Base-by-base conservation (phyloP, 2,797 vertebrate species). In the Ptychadena robeensis region DNA sequence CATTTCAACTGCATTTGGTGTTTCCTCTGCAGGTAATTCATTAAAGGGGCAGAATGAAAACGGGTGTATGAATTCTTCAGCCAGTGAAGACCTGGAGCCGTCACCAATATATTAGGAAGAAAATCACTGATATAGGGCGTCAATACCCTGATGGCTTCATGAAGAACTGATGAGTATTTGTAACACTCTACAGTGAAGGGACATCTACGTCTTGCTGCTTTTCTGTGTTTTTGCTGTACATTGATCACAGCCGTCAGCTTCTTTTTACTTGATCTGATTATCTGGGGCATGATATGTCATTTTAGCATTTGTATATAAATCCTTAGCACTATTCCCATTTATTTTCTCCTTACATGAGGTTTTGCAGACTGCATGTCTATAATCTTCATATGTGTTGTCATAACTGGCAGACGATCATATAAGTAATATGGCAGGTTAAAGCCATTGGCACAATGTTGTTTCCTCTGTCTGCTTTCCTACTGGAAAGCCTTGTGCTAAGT, bases 261-360 rank as follows among this genome's bases (percentile, higher is more conserved):
- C 7, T 67, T 57, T 67, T 79, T 84, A 69, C 63, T 69, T 7
- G 25, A 57, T 32, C 38, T 44, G 64, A 40, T 66, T 65, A 40
- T 48, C 37, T 57, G 40, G 34, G 37, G 59, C 44, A 22, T 25
- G 37, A 35, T 14, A 15, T 72, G 34, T 67, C 14, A 64, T 75
- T 73, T 84, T 74, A 84, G 65, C 64, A 75, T 63, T 18, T 84
- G 65, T 84, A 80, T 67, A 80, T 68, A 79, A 59, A 76, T 37
- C 15, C 2, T 63, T 44, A 65, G 66, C 72, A 44, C 53, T 48
- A 37, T 66, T 73, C 37, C 8, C 14, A n/a, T 69, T 71, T 25
- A 2, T 22, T 68, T 66, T 59, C 15, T 28, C 44, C 8, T 35
- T 79, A 69, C 67, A 31, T 69, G 2, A 76, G 30, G n/a, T 66